phyloP scores from a whole-genome alignment of 2,113 vertebrate species.

The Neotragus moschatus region DNA sequence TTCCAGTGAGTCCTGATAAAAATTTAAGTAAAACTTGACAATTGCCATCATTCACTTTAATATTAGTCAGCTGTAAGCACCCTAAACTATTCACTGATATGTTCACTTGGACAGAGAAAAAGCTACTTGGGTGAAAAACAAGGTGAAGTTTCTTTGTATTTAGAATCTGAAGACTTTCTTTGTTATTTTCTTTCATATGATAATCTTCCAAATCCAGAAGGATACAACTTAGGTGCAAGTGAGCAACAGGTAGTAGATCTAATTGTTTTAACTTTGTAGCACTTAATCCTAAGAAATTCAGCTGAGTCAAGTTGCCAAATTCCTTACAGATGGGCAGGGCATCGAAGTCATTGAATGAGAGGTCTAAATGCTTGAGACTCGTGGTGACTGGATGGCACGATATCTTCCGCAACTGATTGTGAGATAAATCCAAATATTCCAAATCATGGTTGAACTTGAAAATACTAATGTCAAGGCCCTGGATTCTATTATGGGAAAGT shows the following conservation, averaged over 20 bases:
- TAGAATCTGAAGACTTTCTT: constrained; percentile 76
- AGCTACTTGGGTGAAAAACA: constrained; percentile 54
- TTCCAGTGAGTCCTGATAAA: constrained; percentile 41
- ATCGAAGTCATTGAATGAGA: constrained; percentile 86
- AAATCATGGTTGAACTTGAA: constrained; percentile 83
- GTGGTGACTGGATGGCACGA: constrained; percentile 59
- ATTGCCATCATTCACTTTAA: constrained; percentile 67
- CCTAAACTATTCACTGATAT: constrained; percentile 79
- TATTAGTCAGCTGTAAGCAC: constrained; percentile 78
- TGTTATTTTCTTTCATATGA: constrained; percentile 79
- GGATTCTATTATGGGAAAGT: constrained; percentile 85
- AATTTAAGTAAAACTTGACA: constrained; percentile 42
- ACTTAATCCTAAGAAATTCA: constrained; percentile 85
- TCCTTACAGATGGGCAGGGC: constrained; percentile 81
- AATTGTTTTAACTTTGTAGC: constrained; percentile 71
- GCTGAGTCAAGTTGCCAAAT: constrained; percentile 75
- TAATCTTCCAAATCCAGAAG: constrained; percentile 82
- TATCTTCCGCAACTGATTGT: constrained; percentile 84
- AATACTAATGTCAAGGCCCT: constrained; percentile 70
- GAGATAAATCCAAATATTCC: constrained; percentile 86
- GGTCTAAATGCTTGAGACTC: constrained; percentile 82
- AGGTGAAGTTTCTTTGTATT: constrained; percentile 79
- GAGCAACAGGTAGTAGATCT: constrained; percentile 80
- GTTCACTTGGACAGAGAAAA: constrained; percentile 69
- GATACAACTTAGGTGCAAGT: constrained; percentile 76